phyloP scores from a whole-genome alignment of 2,113 vertebrate species.

The Poeciliopsis prolifica region DNA sequence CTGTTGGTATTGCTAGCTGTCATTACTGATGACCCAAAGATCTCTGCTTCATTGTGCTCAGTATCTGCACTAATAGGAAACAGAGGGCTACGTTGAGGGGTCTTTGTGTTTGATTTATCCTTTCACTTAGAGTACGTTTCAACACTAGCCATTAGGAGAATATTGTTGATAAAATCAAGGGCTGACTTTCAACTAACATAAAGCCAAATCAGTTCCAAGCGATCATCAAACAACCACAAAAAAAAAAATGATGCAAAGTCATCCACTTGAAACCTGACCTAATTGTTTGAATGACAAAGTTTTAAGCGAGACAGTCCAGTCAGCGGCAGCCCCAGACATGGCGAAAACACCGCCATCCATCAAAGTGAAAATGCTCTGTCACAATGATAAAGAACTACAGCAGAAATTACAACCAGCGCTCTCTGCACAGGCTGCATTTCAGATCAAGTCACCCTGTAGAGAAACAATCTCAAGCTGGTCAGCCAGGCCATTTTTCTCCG shows the following conservation, averaged over 20 bases:
- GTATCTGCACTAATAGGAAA: slow-evolving; percentile 28
- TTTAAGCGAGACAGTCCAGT: slow-evolving; percentile 38
- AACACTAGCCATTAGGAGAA: not conserved
- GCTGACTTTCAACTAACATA: not conserved
- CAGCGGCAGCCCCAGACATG: slow-evolving; percentile 24
- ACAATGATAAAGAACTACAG: slow-evolving; percentile 44
- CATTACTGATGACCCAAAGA: slow-evolving; percentile 42
- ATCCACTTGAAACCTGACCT: slow-evolving; percentile 30
- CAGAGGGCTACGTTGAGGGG: slow-evolving; percentile 8
- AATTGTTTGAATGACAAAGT: slow-evolving; percentile 47
- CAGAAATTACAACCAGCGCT: slow-evolving; percentile 38
- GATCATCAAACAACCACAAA: slow-evolving; percentile 27
- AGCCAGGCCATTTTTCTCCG: slow-evolving; percentile 47
- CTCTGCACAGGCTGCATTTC: slow-evolving; percentile 36
- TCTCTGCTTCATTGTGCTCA: slow-evolving; percentile 38
- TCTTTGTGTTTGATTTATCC: not conserved
- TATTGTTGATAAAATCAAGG: not conserved
- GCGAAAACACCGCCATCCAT: slow-evolving; percentile 39
- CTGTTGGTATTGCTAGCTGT: slow-evolving; percentile 43
- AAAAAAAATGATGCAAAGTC: slow-evolving; percentile 7
- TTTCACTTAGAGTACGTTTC: not conserved
- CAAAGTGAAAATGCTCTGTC: slow-evolving; percentile 33
- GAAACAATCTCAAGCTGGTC: slow-evolving; percentile 41
- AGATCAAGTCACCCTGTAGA: slow-evolving; percentile 35
- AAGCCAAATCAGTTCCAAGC: slow-evolving; percentile 1